Base-by-base conservation (phyloP, 2,888 invertebrate genomes). In the Ischnura elegans region DNA sequence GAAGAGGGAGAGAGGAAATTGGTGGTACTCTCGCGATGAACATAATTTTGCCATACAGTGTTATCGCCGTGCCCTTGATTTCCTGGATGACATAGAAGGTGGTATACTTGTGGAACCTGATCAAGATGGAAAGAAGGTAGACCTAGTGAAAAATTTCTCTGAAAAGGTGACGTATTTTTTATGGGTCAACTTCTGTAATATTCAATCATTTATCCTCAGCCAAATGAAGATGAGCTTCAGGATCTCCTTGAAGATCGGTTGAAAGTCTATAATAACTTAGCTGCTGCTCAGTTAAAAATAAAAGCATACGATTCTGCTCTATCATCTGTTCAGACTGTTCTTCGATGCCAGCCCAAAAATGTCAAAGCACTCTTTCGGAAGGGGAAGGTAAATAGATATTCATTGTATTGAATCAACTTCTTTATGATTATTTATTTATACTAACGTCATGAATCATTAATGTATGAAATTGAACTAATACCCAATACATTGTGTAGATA, bases 351-450 rank as follows among this genome's bases (percentile, higher is more conserved):
- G 95, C 98, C 99, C 0, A 96, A 97, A 94, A 99, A 99, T 96
- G 97, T 98, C 0, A 99, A 99, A 96, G 99, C 99, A 0, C 96
- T 99, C 25, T 99, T 98, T 95, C 97, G 99, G 95, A 98, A 99
- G 96, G 98, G 98, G 95, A 97, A 97, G 96, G 97, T 97, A 95
- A 94, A 93, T 66, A 5, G 5, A 16, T 1, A 61, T 46, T 29
- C 85, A n/a, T 47, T 43, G 13, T 10, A 51, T n/a, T 55, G 1
- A 85, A 87, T 42, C 13, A 47, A n/a, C 19, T 25, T 29, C 29
- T 93, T 61, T 25, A 61, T 25, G 61, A 6, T 61, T 93, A 51
- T 84, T 93, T 4, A 6, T 51, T 51, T 3, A n/a, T n/a, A n/a
- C n/a, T n/a, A n/a, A n/a, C n/a, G 51, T 13, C 51, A 6, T 51